Evolutionary conservation across 30 jellyfish, hydroid and myxozoan genomes (phyloP).

Genomic region (Kudoa iwatai): DNA sequence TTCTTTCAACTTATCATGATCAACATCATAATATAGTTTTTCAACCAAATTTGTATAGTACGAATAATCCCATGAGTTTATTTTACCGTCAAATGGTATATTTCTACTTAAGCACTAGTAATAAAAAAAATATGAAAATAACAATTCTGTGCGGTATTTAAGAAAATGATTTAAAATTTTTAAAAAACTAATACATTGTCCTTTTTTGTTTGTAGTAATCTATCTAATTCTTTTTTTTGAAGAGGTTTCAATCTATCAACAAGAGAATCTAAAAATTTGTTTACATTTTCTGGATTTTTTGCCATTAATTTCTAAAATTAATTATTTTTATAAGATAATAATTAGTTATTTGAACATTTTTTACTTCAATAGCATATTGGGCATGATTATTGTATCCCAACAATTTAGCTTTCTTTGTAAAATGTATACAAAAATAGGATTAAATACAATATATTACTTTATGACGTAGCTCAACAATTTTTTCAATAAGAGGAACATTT

Average conservation of each 20-base stretch:
- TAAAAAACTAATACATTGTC: background rate
- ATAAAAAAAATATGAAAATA: background rate
- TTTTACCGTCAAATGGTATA: constrained; percentile 3
- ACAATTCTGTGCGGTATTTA: background rate
- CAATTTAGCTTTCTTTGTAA: constrained; percentile 4
- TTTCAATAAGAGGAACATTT: constrained; percentile 33
- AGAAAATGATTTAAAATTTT: background rate
- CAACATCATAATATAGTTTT: constrained; percentile 21
- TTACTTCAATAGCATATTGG: constrained; percentile 16
- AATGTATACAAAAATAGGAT: background rate
- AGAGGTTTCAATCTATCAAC: constrained; percentile 10
- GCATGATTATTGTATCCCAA: constrained; percentile 52
- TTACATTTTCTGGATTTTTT: constrained; percentile 29
- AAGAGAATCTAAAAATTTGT: constrained; percentile 11
- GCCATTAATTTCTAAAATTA: constrained; percentile 12
- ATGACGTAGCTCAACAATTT: constrained; percentile 19
- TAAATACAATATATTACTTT: constrained; percentile 1
- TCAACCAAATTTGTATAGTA: constrained; percentile 34
- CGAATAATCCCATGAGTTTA: constrained; percentile 34
- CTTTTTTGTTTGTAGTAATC: constrained; percentile 8
- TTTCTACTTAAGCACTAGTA: background rate
- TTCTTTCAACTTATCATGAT: constrained; percentile 27
- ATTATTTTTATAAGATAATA: background rate
- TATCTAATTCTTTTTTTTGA: constrained; percentile 14
- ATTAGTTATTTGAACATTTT: background rate